These are phyloP conservation scores for Pantala flavescens DNA, from an alignment of 1,140 invertebrate genomes.

Conservation along the genomic window DNA sequence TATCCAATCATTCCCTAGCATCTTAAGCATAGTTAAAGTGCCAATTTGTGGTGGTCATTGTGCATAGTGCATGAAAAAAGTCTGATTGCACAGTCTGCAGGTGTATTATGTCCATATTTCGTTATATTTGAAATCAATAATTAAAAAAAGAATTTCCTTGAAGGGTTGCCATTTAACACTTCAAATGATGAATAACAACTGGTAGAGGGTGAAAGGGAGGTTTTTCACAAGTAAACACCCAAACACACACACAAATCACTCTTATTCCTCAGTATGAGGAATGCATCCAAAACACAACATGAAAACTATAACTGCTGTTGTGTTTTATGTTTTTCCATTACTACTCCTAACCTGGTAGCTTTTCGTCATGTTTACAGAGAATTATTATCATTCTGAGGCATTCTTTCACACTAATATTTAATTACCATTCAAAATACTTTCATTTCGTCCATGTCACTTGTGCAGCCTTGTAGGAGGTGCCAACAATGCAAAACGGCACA, in stretches of 20 bases:
- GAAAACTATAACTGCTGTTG: slow-evolving; percentile 9
- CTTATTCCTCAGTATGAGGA: slow-evolving; percentile 1
- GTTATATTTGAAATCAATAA: neutral
- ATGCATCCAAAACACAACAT: slow-evolving; percentile 10
- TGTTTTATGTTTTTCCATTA: neutral
- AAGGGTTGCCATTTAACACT: slow-evolving; percentile 1
- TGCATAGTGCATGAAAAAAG: slow-evolving; percentile 9
- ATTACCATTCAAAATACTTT: slow-evolving; percentile 1
- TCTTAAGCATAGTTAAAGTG: neutral
- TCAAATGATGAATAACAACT: slow-evolving; percentile 10
- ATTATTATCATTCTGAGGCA: neutral
- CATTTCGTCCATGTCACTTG: neutral
- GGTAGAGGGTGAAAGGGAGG: slow-evolving; percentile 6
- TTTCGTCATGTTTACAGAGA: neutral
- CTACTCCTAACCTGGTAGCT: neutral
- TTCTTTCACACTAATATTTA: slow-evolving; percentile 4
- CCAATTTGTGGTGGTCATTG: neutral
- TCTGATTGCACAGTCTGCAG: slow-evolving; percentile 4
- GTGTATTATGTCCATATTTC: neutral
- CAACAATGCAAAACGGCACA: slow-evolving; percentile 1
- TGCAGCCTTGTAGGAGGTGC: neutral
- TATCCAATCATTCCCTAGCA: neutral
- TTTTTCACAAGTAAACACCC: neutral
- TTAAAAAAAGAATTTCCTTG: neutral
- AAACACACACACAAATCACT: neutral